Percentiles rank a stretch among this genome's conserved stretches.
These are phyloP conservation scores for Acleris holmiana DNA, from an alignment of 2,888 invertebrate species.

Conservation along the genomic window DNA sequence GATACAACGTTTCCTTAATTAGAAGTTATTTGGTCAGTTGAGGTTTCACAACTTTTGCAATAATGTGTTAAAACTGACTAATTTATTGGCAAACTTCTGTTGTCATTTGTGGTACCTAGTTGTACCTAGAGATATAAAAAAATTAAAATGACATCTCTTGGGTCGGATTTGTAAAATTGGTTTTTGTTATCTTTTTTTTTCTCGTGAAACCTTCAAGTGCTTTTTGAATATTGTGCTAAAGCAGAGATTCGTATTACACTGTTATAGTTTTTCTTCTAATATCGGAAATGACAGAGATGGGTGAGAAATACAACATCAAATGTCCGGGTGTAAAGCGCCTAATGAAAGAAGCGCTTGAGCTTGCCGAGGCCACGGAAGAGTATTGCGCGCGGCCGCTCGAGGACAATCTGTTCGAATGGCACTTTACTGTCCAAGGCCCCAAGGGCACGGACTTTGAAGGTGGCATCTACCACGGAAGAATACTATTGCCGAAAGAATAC, in stretches of 20 bases:
- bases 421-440: conserved; percentile 97
- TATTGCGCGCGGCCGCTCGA: conserved; percentile 95
- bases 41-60: neutral
- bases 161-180: conserved; percentile 17
- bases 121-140: conserved; percentile 3
- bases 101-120: neutral
- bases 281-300: conserved; percentile 68
- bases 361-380: conserved; percentile 94
- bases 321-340: conserved; percentile 95
- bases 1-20: conserved; percentile 14
- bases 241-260: conserved; percentile 12
- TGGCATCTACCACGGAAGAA: conserved; percentile 96
- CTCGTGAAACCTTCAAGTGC: conserved; percentile 7
- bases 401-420: conserved; percentile 99
- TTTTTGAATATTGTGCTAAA: conserved; percentile 22
- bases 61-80: neutral
- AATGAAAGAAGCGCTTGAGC: conserved; percentile 95
- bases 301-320: conserved; percentile 80
- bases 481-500: conserved; percentile 95
- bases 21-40: neutral
- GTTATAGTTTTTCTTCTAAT: conserved; percentile 13
- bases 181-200: conserved; percentile 33
- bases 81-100: neutral
- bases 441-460: conserved; percentile 94
- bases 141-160: conserved; percentile 24